These are phyloP conservation scores for Sibirionetta formosa DNA, from an alignment of 2,797 vertebrate species.

Conservation along the genomic window DNA sequence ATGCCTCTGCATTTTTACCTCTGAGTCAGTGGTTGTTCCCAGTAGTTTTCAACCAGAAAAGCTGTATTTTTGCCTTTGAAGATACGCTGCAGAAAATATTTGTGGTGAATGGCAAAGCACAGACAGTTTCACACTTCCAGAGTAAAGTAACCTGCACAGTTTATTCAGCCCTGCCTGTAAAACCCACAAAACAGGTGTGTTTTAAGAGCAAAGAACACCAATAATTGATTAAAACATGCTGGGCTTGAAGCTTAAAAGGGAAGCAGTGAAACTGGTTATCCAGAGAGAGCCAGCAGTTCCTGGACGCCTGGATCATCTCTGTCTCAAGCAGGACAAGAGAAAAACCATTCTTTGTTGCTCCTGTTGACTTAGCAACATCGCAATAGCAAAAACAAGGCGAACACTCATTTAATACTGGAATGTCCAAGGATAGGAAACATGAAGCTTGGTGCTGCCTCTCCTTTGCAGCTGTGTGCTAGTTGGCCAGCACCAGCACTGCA, in stretches of 20 bases:
- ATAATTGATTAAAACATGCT: background rate
- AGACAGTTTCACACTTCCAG: background rate
- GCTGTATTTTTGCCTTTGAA: background rate
- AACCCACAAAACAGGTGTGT: background rate
- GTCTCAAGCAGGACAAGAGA: background rate
- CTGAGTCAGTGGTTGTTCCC: background rate
- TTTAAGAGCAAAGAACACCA: background rate
- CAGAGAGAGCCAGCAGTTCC: background rate
- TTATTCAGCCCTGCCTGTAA: background rate
- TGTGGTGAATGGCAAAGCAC: background rate
- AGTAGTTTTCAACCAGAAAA: background rate
- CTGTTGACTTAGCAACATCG: background rate
- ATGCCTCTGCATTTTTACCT: background rate
- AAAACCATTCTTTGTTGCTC: background rate
- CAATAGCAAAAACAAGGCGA: background rate
- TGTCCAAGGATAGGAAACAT: background rate
- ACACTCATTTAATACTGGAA: background rate
- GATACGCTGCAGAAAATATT: background rate
- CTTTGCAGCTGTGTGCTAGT: rapidly evolving
- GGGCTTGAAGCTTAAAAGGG: background rate
- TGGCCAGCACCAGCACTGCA: background rate
- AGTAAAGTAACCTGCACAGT: background rate
- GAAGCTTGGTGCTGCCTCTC: background rate
- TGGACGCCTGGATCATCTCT: background rate
- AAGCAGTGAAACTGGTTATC: rapidly evolving